Base-by-base conservation (phyloP, 2,113 vertebrate species). In the Mormoops blainvillei region DNA sequence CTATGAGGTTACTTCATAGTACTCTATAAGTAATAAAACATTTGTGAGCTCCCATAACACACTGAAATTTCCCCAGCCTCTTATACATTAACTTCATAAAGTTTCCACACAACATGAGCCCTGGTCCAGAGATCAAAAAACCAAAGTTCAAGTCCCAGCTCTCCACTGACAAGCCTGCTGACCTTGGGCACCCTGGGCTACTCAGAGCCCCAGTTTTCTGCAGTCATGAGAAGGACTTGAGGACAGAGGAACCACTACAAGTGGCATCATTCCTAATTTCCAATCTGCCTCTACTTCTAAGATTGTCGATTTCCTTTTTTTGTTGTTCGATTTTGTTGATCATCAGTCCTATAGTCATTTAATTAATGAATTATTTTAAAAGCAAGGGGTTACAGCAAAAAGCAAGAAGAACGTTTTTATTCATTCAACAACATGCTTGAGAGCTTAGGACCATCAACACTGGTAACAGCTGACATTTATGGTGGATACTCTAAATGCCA, bases 321-420 rank as follows among this genome's bases (percentile, higher is more conserved):
- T 80, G 12, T 58, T 74, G 28, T 77, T 87, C 52, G 80, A 19
- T 92, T 76, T 38, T 8, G 77, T 85, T 87, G 58, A 91, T 77
- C 7, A 20, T 61, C 45, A 48, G 41, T n/a, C 70, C 43, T 52
- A 31, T 7, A 50, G 38, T 74, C 78, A 71, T 26, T 94, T 83
- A 91, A 92, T 31, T 92, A 94, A 78, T 33, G 3, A 43, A 54
- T 87, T 91, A 50, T 82, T 91, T 92, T 58, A 65, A 91, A 85
- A 48, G 61, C 26, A 90, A 36, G 76, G 48, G 68, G 20, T 73
- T 58, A 95, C 52, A 61, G 45, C 41, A 70, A 92, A 89, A 67
- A 89, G 56, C 61, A 95, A 86, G 18, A 94, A 48, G 61, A 87
- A 26, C 16, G n/a, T 94, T n/a, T 71, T 89, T 89, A 92, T 56